Evolutionary conservation across 2,797 vertebrate species (phyloP).

Genomic region (Clarias fuscus): DNA sequence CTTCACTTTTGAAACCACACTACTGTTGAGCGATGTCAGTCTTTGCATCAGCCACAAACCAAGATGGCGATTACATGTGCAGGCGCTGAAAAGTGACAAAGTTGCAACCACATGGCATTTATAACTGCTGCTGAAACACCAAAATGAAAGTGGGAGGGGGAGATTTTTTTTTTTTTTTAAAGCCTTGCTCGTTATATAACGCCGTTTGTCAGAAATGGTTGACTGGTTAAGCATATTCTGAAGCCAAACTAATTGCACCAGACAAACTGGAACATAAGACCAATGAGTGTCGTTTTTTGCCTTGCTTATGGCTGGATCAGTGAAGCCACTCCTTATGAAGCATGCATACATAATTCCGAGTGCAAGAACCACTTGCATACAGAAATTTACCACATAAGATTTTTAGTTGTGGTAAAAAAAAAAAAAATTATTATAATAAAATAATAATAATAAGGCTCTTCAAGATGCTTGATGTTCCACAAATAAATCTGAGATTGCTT

Average conservation of each 20-base stretch:
- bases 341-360: neutral
- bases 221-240: neutral
- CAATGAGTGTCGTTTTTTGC: neutral
- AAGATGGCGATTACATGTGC: conserved; percentile 31
- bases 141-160: neutral
- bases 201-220: neutral
- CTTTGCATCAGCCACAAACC: conserved; percentile 31
- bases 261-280: neutral
- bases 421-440: too few relatives aligned
- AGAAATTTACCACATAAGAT: too few relatives aligned
- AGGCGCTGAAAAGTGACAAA: conserved; percentile 21
- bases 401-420: too few relatives aligned
- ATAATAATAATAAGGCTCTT: neutral
- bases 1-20: conserved; percentile 32
- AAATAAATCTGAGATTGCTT: neutral
- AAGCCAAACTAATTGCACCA: neutral
- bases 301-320: conserved; percentile 11
- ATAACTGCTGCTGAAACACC: neutral
- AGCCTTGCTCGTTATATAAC: neutral
- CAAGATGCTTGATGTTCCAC: neutral
- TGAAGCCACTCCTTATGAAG: neutral
- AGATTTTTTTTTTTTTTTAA: neutral
- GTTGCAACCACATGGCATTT: conserved; percentile 22
- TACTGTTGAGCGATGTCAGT: conserved; percentile 38
- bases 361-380: neutral